phyloP scores from a whole-genome alignment of 2,797 vertebrate genomes.

The Smutsia gigantea region DNA sequence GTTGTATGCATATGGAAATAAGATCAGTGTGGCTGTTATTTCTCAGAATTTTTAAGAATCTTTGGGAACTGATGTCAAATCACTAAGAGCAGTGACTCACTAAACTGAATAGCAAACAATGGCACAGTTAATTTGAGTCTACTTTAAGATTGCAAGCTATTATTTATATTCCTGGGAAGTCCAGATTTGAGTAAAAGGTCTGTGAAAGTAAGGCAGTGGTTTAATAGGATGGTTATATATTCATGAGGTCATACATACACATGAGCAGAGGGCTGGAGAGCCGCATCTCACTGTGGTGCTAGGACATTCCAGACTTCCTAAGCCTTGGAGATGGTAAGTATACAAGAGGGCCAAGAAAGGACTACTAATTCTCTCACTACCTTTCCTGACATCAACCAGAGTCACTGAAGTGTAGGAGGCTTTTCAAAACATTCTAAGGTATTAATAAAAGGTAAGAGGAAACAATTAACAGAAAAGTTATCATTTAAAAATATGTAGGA shows the following conservation, averaged over 20 bases:
- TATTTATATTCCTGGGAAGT: neutral
- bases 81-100: constrained; percentile 16
- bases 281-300: neutral
- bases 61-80: constrained; percentile 3
- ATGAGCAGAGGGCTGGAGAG: neutral
- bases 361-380: too few relatives aligned
- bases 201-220: neutral
- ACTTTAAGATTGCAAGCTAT: neutral
- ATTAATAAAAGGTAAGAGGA: neutral
- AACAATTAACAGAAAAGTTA: neutral
- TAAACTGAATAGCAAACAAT: constrained; percentile 48
- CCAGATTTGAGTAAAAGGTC: neutral
- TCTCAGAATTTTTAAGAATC: constrained; percentile 38
- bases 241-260: neutral
- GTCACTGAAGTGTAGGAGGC: neutral
- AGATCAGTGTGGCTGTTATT: neutral
- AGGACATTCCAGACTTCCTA: neutral
- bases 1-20: neutral
- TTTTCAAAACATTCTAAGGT: neutral
- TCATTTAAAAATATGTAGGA: neutral
- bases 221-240: neutral
- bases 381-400: neutral
- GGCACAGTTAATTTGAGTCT: neutral
- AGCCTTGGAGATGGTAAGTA: neutral
- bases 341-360: neutral